These are phyloP conservation scores for Crossaster papposus DNA, from an alignment of 53 echinoderm and acorn worm species.

Conservation along the genomic window DNA sequence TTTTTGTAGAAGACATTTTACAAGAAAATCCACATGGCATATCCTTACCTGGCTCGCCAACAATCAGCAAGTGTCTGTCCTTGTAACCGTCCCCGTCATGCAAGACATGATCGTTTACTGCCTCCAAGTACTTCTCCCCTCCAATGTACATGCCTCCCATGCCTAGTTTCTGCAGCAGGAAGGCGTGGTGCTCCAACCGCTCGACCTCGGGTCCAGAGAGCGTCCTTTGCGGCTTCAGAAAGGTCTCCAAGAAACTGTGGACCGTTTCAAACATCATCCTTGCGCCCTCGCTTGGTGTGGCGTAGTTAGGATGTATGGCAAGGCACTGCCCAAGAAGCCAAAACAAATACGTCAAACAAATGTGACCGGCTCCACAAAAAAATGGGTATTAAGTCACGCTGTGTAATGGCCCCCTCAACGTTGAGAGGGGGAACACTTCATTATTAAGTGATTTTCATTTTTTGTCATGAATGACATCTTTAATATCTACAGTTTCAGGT, in stretches of 20 bases:
- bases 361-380: no score
- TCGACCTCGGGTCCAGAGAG: conserved; percentile 66
- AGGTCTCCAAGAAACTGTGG: conserved; percentile 55
- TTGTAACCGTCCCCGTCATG: background rate
- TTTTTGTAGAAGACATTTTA: background rate
- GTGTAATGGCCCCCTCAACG: no score
- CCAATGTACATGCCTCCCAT: conserved; percentile 86
- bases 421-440: no score
- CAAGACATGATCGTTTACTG: conserved; percentile 61
- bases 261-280: conserved; percentile 86
- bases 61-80: conserved; percentile 60
- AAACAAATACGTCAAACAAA: no score
- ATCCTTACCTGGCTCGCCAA: conserved; percentile 76
- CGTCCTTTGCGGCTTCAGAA: conserved; percentile 62
- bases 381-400: no score
- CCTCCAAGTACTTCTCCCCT: conserved; percentile 64
- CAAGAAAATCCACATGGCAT: no score
- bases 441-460: no score
- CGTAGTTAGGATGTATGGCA: conserved; percentile 60
- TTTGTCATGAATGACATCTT: no score
- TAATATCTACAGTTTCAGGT: no score
- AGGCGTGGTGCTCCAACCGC: conserved; percentile 73
- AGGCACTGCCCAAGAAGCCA: conserved; percentile 62
- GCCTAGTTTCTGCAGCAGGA: conserved; percentile 67
- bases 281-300: conserved; percentile 79